These are phyloP conservation scores for Drosophila borborema DNA, from an alignment of 2,888 invertebrate species.

Conservation along the genomic window DNA sequence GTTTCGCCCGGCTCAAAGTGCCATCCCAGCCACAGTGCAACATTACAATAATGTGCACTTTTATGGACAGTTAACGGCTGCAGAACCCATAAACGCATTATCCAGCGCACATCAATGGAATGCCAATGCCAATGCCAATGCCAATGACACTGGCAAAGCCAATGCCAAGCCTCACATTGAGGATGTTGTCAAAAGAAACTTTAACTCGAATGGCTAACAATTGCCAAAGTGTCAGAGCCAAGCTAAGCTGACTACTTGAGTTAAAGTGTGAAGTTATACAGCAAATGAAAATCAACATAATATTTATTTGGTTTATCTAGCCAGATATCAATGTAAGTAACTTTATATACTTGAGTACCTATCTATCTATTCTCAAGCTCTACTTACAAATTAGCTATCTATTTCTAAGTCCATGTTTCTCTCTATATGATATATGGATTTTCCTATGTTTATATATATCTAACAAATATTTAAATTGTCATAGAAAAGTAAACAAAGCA, in stretches of 20 bases:
- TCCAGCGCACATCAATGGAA: constrained; percentile 65
- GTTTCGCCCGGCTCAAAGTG: constrained; percentile 60
- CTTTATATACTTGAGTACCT: not conserved
- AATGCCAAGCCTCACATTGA: constrained; percentile 9
- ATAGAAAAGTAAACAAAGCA: no score
- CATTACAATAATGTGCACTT: constrained; percentile 82
- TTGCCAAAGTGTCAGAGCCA: not conserved
- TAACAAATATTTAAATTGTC: no score
- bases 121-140: constrained; percentile 58
- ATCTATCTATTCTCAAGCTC: no score
- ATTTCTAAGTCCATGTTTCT: not conserved
- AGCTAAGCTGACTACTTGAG: not conserved
- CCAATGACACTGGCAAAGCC: constrained; percentile 30
- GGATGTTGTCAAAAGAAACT: constrained; percentile 5
- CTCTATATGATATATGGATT: no score
- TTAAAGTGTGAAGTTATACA: not conserved
- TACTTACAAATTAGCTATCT: not conserved
- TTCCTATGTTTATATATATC: no score
- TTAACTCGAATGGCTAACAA: constrained; percentile 6
- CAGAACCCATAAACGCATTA: constrained; percentile 78
- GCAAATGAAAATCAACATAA: not conserved
- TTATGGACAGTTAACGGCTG: constrained; percentile 80
- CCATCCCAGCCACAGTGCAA: constrained; percentile 72
- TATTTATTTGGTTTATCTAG: not conserved
- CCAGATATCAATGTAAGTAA: not conserved